Evolutionary conservation across 1,140 invertebrate species (phyloP).

Genomic region (Acromyrmex charruanus): DNA sequence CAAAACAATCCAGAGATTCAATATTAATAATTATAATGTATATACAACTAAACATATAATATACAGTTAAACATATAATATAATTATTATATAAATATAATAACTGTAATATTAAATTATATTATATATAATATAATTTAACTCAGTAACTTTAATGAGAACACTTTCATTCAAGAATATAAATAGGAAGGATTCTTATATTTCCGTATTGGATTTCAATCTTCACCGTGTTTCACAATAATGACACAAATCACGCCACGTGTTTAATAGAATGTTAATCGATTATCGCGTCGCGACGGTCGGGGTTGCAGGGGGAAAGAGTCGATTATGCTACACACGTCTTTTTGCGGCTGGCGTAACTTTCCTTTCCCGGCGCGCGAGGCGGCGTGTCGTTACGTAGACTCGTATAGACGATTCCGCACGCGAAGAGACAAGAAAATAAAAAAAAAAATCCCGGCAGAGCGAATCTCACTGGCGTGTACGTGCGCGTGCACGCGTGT

Average conservation of each 20-base stretch:
- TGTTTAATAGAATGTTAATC: slow-evolving; percentile 27
- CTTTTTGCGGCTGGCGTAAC: slow-evolving; percentile 49
- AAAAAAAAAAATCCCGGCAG: slow-evolving; percentile 42
- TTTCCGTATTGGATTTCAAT: not conserved
- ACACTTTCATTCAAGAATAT: not conserved
- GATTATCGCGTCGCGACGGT: not conserved
- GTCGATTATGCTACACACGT: slow-evolving; percentile 49
- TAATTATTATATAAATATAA: too few species aligned
- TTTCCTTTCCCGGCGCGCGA: slow-evolving; percentile 46
- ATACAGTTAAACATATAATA: too few species aligned
- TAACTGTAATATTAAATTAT: too few species aligned
- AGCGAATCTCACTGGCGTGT: slow-evolving; percentile 30
- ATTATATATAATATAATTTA: not conserved
- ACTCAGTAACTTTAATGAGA: not conserved
- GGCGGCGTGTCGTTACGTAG: slow-evolving; percentile 28
- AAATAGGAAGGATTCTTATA: not conserved
- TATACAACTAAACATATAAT: not conserved
- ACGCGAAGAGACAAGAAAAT: slow-evolving; percentile 44
- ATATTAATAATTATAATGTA: not conserved
- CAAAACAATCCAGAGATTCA: not conserved
- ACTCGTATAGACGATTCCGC: slow-evolving; percentile 23
- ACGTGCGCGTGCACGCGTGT: not conserved
- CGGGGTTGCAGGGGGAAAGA: not conserved
- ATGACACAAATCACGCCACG: not conserved
- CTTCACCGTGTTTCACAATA: not conserved